Evolutionary conservation across 1,140 invertebrate genomes (phyloP).

Genomic region (Nautilus pompilius): DNA sequence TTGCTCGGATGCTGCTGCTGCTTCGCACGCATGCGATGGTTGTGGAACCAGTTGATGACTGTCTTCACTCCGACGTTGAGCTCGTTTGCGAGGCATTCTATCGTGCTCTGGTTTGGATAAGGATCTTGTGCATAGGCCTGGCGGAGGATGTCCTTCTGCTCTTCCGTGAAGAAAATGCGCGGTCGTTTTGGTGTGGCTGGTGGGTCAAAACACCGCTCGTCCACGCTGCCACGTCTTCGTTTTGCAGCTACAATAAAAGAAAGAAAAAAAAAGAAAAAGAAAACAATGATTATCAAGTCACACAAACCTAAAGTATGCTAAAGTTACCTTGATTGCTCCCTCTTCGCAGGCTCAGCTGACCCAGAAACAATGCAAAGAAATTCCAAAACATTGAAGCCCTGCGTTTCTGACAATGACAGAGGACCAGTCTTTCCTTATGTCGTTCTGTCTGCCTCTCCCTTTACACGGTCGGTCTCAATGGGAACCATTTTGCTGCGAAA

Average conservation of each 20-base stretch:
- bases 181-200: slow-evolving; percentile 47
- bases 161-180: slow-evolving; percentile 92
- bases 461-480: no score
- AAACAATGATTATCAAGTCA: no score
- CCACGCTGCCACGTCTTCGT: slow-evolving; percentile 38
- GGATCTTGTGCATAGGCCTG: slow-evolving; percentile 92
- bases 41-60: slow-evolving; percentile 98
- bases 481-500: no score
- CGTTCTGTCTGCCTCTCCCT: no score
- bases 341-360: no score
- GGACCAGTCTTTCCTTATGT: no score
- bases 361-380: neutral
- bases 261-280: slow-evolving; percentile 8
- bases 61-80: slow-evolving; percentile 89
- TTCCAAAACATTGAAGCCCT: no score
- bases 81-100: slow-evolving; percentile 90
- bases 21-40: slow-evolving; percentile 97
- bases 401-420: neutral
- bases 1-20: slow-evolving; percentile 47
- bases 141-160: slow-evolving; percentile 94
- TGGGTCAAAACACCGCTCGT: slow-evolving; percentile 39
- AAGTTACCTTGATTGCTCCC: no score
- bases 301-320: no score
- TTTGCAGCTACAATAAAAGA: slow-evolving; percentile 34
- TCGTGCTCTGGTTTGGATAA: slow-evolving; percentile 91